Base-by-base conservation (phyloP, 2,113 vertebrate genomes). In the Sakesphorus luctuosus region DNA sequence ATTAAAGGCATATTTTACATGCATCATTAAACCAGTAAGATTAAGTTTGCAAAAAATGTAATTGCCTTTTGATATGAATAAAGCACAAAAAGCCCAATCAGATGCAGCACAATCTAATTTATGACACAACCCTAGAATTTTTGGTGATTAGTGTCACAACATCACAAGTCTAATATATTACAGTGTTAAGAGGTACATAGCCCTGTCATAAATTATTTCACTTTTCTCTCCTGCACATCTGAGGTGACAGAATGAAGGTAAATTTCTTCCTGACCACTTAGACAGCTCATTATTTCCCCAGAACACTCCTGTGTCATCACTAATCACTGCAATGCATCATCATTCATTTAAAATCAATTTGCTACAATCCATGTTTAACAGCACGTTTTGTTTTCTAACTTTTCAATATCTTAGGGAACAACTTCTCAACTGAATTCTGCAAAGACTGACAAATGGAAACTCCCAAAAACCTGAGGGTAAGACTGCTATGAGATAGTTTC, bases 31-130 rank as follows among this genome's bases (percentile, higher is more conserved):
- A 96, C 76, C 10, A 10, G 71, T 81, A 71, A 91, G 71, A 97
- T 95, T 97, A 98, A 97, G 79, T 97, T 75, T 94, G 92, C 90
- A 92, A 80, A 96, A 94, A 97, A 91, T 47, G 28, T 88, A 97
- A 98, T 97, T 97, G 86, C 74, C 75, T 97, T 97, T 95, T 96
- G 88, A 96, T 93, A 67, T 79, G 95, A 96, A 81, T 84, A 95
- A 97, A 94, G 73, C 78, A 97, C 75, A 96, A 87, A 94, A 96
- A 92, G 20, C 28, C 69, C 77, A 94, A 85, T 85, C 76, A 97
- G 66, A 94, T 50, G 29, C 65, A 96, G 62, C 40, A 79, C n/a
- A 93, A 69, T 14, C 28, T 94, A 95, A 97, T 96, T 97, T 96
- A 96, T 76, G 46, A 71, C 49, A 75, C 8, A 38, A 84, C 46